These are phyloP conservation scores for Ambastaia sidthimunki DNA, from an alignment of 2,797 vertebrate species.

Conservation along the genomic window DNA sequence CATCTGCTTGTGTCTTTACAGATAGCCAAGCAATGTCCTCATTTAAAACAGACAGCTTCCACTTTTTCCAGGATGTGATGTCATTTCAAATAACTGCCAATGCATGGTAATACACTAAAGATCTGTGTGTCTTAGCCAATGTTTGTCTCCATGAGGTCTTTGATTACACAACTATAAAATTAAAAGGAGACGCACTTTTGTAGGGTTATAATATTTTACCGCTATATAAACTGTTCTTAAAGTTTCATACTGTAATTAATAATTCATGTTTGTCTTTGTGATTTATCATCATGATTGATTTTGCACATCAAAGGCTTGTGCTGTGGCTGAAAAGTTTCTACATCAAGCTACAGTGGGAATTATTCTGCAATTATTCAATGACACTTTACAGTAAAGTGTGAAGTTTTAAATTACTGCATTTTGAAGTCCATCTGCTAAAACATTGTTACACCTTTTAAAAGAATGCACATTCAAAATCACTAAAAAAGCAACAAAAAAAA, in stretches of 20 bases:
- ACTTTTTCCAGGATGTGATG: slow-evolving; percentile 39
- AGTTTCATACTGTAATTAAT: not conserved
- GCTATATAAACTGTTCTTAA: not conserved
- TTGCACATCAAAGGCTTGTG: not conserved
- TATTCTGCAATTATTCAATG: no score
- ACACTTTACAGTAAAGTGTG: not conserved
- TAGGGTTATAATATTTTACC: not conserved
- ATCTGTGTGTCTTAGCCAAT: not conserved
- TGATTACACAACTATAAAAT: not conserved
- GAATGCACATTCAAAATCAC: not conserved
- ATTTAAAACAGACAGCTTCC: slow-evolving; percentile 25
- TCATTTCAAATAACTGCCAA: slow-evolving; percentile 20
- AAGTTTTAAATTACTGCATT: not conserved
- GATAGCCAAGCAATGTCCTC: slow-evolving; percentile 21
- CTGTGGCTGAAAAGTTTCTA: not conserved
- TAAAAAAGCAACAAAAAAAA: not conserved
- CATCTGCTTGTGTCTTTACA: not conserved
- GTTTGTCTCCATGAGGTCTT: not conserved
- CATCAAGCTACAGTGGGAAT: not conserved
- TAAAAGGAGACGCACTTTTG: not conserved
- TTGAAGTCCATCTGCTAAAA: not conserved
- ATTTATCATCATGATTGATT: not conserved
- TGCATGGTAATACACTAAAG: not conserved
- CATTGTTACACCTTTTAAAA: not conserved
- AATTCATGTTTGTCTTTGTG: not conserved